Conservation (phyloP, 1,140 invertebrate genomes). For the Eufriesea mexicana region DNA sequence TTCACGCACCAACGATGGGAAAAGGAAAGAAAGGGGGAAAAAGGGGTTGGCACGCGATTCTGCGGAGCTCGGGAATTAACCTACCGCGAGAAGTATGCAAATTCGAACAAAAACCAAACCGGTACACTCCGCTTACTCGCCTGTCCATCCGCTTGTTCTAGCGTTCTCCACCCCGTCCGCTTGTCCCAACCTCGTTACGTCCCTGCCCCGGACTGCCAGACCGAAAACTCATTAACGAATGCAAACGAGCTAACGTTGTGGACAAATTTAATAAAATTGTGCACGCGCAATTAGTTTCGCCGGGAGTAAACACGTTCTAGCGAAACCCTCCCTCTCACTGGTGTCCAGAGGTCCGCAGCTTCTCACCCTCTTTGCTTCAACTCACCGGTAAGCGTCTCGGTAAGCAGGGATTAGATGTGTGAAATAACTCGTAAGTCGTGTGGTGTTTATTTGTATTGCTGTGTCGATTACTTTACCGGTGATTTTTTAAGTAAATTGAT, state of each 20-base stretch:
- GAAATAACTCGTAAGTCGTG: neutral
- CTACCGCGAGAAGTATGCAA: conserved; percentile 66
- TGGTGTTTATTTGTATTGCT: neutral
- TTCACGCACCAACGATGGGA: neutral
- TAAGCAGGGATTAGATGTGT: neutral
- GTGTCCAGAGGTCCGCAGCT: conserved; percentile 62
- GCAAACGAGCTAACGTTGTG: conserved; percentile 79
- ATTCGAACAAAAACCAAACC: conserved; percentile 67
- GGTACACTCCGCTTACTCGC: conserved; percentile 47
- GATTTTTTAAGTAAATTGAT: neutral
- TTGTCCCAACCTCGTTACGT: conserved; percentile 65
- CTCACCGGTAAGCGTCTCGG: neutral
- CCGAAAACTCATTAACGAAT: conserved; percentile 81
- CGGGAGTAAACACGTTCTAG: conserved; percentile 70
- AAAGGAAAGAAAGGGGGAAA: conserved; percentile 30
- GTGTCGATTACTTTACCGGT: neutral
- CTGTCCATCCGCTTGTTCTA: conserved; percentile 55
- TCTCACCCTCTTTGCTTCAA: conserved; percentile 49
- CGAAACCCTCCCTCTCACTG: conserved; percentile 36
- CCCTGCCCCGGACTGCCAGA: conserved; percentile 62
- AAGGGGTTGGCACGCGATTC: conserved; percentile 23
- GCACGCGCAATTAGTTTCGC: conserved; percentile 78
- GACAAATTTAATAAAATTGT: conserved; percentile 81
- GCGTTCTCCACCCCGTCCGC: conserved; percentile 42
- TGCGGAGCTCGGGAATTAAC: conserved; percentile 56